Evolutionary conservation across 2,113 vertebrate species (phyloP).

Genomic region (Speoplatyrhinus poulsoni): DNA sequence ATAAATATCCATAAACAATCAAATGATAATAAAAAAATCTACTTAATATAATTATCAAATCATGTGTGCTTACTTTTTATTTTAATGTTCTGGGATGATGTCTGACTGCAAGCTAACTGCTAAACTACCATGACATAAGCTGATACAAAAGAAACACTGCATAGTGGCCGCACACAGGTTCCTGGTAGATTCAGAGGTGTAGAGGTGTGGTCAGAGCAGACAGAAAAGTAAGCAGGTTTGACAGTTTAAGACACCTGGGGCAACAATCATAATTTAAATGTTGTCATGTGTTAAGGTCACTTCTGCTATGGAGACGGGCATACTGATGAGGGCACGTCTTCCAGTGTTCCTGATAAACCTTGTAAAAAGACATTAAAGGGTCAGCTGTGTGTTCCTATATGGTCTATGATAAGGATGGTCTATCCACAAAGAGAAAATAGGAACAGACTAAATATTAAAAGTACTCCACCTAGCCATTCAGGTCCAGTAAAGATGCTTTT

Average conservation of each 20-base stretch:
- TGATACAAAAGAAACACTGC: conserved; percentile 48
- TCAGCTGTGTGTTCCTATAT: too few species aligned
- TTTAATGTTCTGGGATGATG: conserved; percentile 6
- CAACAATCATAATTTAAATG: neutral
- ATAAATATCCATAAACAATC: conserved; percentile 71
- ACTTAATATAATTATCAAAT: conserved; percentile 52
- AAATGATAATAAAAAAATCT: conserved; percentile 29
- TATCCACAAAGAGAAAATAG: too few species aligned
- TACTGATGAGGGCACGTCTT: too few species aligned
- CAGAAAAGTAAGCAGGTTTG: neutral
- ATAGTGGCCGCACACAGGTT: conserved; percentile 57
- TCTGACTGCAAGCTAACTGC: neutral
- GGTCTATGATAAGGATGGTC: too few species aligned
- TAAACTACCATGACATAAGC: conserved; percentile 4
- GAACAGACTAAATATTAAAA: too few species aligned
- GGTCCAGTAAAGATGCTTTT: too few species aligned
- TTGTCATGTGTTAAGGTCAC: conserved; percentile 62
- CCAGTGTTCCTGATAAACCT: too few species aligned
- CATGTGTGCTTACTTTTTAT: conserved; percentile 44
- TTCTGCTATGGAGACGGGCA: conserved; percentile 39
- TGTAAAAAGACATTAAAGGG: too few species aligned
- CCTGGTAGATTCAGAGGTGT: conserved; percentile 20
- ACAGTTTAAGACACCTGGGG: neutral
- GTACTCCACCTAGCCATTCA: too few species aligned
- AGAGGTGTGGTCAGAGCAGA: conserved; percentile 5